Base-by-base conservation (phyloP, 2,888 invertebrate species). In the Deilephila elpenor region DNA sequence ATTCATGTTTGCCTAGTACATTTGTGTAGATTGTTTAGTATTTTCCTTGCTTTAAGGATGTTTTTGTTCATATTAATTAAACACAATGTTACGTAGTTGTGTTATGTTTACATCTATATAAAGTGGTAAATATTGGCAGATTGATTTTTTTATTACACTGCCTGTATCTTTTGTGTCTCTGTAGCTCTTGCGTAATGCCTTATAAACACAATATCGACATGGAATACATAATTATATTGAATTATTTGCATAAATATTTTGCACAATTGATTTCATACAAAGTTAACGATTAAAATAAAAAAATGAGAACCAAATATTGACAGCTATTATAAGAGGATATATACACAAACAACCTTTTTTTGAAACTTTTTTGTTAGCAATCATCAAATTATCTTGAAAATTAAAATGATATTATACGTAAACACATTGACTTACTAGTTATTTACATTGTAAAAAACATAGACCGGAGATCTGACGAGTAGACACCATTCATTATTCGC, bases 371-470 rank as follows among this genome's bases (percentile, higher is more conserved):
- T 44, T 14, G 14, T 44, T 44, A 14, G 19, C 53, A 19, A n/a
- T 25, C 59, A 14, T 59, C 11, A 59, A 59, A 25, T 59, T 25
- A 59, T 11, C 25, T 59, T 59, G 20, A 20, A 59, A 20, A 59
- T 59, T 59, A 25, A 25, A 17, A 60, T 29, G 25, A 60, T 60
- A 17, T 60, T 60, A 56, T 25, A 59, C 25, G 11, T 1, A 60
- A 17, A 60, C 5, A 29, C 32, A 29, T 60, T 25, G 17, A 29
- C 60, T 29, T 32, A 60, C 14, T 29, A 25, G 29, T 25, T 37
- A 62, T 37, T 64, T 64, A 44, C 44, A 5, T 56, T n/a, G n/a
- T n/a, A 64, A 64, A 62, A 64, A 64, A 44, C 64, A 0, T 64
- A 44, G 8, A 37, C 34, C 34, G 6, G 20, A 64, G 44, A 37